Evolutionary conservation across 1,140 invertebrate species (phyloP).

Genomic region (Drosophila suzukii): DNA sequence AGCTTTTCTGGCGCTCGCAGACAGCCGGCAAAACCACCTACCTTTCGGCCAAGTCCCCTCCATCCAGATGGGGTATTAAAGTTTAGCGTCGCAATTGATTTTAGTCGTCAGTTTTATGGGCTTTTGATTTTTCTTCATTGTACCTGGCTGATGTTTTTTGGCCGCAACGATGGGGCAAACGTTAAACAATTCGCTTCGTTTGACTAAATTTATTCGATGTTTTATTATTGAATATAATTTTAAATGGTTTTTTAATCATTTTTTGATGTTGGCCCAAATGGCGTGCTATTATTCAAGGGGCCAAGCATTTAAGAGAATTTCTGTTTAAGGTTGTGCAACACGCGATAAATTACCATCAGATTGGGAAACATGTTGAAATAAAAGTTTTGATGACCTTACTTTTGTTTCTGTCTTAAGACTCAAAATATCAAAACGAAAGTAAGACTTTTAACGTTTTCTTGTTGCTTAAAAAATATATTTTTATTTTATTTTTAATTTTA

Average conservation of each 20-base stretch:
- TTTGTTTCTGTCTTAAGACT: background rate
- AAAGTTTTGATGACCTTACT: background rate
- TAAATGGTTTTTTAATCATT: conserved; percentile 78
- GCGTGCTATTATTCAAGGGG: conserved; percentile 58
- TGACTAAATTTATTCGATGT: conserved; percentile 56
- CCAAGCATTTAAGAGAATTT: conserved; percentile 15
- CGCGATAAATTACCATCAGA: conserved; percentile 3
- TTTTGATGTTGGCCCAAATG: conserved; percentile 60
- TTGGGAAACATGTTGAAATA: conserved; percentile 13
- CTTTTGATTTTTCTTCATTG: conserved; percentile 71
- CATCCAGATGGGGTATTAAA: conserved; percentile 57
- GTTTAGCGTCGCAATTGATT: conserved; percentile 79
- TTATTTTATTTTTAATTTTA: conserved; percentile 5
- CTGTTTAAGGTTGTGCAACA: conserved; percentile 2
- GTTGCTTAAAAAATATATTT: background rate
- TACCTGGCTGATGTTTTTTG: conserved; percentile 13
- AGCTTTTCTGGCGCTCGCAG: conserved; percentile 38
- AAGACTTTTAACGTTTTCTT: background rate
- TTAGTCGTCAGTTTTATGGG: conserved; percentile 80
- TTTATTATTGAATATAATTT: conserved; percentile 74
- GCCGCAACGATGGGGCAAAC: conserved; percentile 57
- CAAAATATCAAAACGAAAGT: conserved; percentile 5
- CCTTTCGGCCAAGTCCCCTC: conserved; percentile 24
- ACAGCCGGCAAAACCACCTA: conserved; percentile 26
- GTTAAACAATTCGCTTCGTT: conserved; percentile 51